Evolutionary conservation across 1,140 invertebrate species (phyloP).

Genomic region (Atopsyche davidsoni): DNA sequence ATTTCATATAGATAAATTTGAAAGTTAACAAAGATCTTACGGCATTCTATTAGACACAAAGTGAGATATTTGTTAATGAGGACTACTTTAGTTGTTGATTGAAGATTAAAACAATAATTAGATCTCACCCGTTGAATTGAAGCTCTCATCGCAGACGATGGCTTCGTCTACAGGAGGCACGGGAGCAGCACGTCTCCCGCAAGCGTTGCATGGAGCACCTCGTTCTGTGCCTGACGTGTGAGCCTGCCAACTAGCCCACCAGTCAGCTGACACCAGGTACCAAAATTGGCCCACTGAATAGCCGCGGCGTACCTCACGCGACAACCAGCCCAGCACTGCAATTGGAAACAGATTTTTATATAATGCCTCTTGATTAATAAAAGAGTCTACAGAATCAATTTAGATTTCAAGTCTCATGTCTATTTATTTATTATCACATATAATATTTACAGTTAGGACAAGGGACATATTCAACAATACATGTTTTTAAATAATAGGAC

Average conservation of each 20-base stretch:
- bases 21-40: too few species aligned
- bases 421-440: too few species aligned
- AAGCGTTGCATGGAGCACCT: constrained; percentile 13
- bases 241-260: constrained; percentile 75
- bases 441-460: too few species aligned
- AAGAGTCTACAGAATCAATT: background rate
- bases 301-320: constrained; percentile 66
- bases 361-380: background rate
- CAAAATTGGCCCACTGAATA: constrained; percentile 75
- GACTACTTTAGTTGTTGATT: background rate
- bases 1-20: too few species aligned
- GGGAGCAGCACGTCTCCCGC: constrained; percentile 33
- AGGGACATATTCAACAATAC: too few species aligned
- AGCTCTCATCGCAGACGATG: constrained; percentile 58
- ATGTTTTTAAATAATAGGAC: too few species aligned
- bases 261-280: constrained; percentile 77
- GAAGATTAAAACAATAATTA: background rate
- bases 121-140: constrained; percentile 50
- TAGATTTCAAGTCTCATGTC: too few species aligned
- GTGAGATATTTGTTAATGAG: background rate
- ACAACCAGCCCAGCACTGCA: constrained; percentile 68
- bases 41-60: too few species aligned
- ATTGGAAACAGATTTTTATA: constrained; percentile 24
- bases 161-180: constrained; percentile 48
- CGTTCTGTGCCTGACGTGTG: constrained; percentile 50